Conservation (phyloP, 2,888 invertebrate genomes). For the Crematogaster levior region DNA sequence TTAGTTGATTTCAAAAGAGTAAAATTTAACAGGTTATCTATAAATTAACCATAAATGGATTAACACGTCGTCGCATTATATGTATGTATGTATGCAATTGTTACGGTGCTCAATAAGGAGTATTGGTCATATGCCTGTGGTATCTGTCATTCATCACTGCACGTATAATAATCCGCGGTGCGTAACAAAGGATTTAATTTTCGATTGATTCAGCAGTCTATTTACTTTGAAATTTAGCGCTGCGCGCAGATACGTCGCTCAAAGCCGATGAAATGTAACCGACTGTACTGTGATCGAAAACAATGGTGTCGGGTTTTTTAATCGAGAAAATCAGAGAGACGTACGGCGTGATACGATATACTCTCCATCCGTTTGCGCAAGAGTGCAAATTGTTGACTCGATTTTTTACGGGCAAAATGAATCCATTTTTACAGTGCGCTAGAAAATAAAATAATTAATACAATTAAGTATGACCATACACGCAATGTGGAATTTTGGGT, state of each 20-base stretch:
- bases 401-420: background rate
- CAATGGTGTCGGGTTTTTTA: constrained; percentile 43
- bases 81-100: background rate
- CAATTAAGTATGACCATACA: constrained; percentile 24
- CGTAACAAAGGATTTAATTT: constrained; percentile 52
- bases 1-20: constrained; percentile 21
- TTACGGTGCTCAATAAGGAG: constrained; percentile 28
- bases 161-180: constrained; percentile 36
- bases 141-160: constrained; percentile 26
- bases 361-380: background rate
- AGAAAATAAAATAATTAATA: constrained; percentile 46
- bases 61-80: background rate
- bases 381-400: constrained; percentile 25
- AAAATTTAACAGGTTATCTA: constrained; percentile 26
- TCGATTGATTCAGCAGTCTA: constrained; percentile 37
- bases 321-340: constrained; percentile 49
- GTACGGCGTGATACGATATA: constrained; percentile 14
- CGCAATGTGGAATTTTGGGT: background rate
- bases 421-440: constrained; percentile 12
- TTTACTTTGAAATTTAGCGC: constrained; percentile 49
- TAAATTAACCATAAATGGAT: constrained; percentile 34
- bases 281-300: constrained; percentile 36
- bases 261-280: constrained; percentile 43
- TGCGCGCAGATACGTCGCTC: constrained; percentile 23
- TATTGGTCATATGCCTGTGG: constrained; percentile 3